Percentiles rank a stretch among this genome's conserved stretches.
Evolutionary conservation across 2,797 vertebrate species (phyloP).

Genomic region (Anolis apletophallus): DNA sequence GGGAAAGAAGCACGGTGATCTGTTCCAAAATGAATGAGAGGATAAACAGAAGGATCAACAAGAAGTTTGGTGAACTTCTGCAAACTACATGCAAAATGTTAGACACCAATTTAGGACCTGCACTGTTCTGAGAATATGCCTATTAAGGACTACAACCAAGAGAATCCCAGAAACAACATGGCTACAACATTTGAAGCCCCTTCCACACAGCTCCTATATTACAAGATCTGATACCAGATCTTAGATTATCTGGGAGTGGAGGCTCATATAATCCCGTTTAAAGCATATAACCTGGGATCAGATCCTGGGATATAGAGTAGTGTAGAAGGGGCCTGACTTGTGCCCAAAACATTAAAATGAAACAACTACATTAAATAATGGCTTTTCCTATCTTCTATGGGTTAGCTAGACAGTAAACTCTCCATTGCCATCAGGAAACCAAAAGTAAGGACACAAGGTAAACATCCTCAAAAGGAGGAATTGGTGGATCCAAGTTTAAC

Average conservation of each 20-base stretch:
- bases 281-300: too few relatives aligned
- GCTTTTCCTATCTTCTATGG: neutral
- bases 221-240: too few relatives aligned
- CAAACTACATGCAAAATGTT: fast-evolving
- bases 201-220: too few relatives aligned
- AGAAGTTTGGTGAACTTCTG: neutral
- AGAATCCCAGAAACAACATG: too few relatives aligned
- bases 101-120: neutral
- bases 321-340: too few relatives aligned
- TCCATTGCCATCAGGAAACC: neutral
- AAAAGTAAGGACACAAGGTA: neutral
- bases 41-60: neutral
- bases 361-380: too few relatives aligned
- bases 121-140: fast-evolving
- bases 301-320: too few relatives aligned
- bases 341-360: too few relatives aligned
- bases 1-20: neutral
- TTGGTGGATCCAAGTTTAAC: neutral
- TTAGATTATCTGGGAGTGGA: too few relatives aligned
- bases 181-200: too few relatives aligned
- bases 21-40: constrained; percentile 11
- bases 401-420: neutral
- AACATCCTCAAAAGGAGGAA: neutral
- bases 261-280: too few relatives aligned
- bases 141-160: too few relatives aligned